phyloP scores from a whole-genome alignment of 1,140 invertebrate species.

The Augochlora pura region DNA sequence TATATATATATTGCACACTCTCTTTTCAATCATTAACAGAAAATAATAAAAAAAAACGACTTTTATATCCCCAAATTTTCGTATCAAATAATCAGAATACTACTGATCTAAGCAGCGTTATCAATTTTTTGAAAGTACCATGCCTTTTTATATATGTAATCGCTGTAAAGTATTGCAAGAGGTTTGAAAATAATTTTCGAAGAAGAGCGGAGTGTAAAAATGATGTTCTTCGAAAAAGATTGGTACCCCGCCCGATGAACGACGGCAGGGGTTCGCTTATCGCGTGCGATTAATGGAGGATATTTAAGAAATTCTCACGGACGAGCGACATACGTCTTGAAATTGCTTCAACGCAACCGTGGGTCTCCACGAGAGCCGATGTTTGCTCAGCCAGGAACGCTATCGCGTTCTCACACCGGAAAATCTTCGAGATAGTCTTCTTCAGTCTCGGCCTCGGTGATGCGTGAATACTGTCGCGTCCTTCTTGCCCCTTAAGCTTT shows the following conservation, averaged over 20 bases:
- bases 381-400: slow-evolving; percentile 55
- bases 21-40: too few species aligned
- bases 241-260: not conserved
- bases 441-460: slow-evolving; percentile 37
- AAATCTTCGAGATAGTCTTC: slow-evolving; percentile 59
- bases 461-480: slow-evolving; percentile 5
- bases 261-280: slow-evolving; percentile 1
- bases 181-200: not conserved
- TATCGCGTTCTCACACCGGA: slow-evolving; percentile 56
- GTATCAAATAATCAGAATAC: too few species aligned
- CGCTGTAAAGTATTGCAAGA: not conserved
- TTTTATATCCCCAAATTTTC: too few species aligned
- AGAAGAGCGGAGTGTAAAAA: not conserved
- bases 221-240: not conserved
- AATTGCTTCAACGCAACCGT: slow-evolving; percentile 33
- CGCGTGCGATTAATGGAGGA: slow-evolving; percentile 3
- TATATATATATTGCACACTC: too few species aligned
- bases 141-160: too few species aligned
- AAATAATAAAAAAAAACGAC: too few species aligned
- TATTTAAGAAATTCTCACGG: slow-evolving; percentile 32
- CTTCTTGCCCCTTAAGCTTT: slow-evolving; percentile 16
- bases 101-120: too few species aligned
- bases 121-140: too few species aligned
- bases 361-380: slow-evolving; percentile 47
- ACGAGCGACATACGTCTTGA: not conserved